phyloP scores from a whole-genome alignment of 2,888 invertebrate species.

The Epirrhoe alternata region DNA sequence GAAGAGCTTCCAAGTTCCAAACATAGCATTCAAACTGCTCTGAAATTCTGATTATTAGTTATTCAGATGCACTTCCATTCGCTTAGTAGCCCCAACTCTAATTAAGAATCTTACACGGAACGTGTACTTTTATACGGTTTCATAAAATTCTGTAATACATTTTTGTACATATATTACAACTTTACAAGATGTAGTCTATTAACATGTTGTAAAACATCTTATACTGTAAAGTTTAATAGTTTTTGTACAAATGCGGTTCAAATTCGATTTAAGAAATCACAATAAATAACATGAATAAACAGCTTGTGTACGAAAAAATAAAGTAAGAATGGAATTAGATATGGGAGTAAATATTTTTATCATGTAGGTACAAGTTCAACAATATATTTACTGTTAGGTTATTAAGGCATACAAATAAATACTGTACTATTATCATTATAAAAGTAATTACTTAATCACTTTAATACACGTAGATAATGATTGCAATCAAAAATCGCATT shows the following conservation, averaged over 20 bases:
- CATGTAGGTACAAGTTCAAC: not conserved
- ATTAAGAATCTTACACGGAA: slow-evolving; percentile 4
- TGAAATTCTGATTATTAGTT: not conserved
- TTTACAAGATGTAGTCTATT: slow-evolving; percentile 18
- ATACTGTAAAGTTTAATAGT: slow-evolving; percentile 18
- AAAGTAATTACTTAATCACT: not conserved
- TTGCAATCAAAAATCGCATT: not conserved
- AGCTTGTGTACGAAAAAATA: not conserved
- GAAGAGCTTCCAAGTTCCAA: slow-evolving; percentile 11
- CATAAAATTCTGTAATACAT: slow-evolving; percentile 11
- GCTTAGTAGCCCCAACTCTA: slow-evolving; percentile 27
- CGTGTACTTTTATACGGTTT: slow-evolving; percentile 7
- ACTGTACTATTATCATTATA: not conserved
- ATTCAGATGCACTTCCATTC: slow-evolving; percentile 10
- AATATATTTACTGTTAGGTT: not conserved
- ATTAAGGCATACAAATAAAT: not conserved
- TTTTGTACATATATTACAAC: slow-evolving; percentile 18
- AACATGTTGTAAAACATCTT: slow-evolving; percentile 9
- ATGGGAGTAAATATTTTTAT: not conserved
- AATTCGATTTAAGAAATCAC: slow-evolving; percentile 28
- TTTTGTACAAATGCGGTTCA: slow-evolving; percentile 34
- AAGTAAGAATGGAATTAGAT: not conserved
- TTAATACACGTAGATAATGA: slow-evolving; percentile 3
- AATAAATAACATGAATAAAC: slow-evolving; percentile 4
- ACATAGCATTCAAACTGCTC: not conserved